Evolutionary conservation across 37 sponge, comb jelly and placozoan species (phyloP), one percentile per base, ranked within the genome.

Genomic region (Spongia lamella): DNA sequence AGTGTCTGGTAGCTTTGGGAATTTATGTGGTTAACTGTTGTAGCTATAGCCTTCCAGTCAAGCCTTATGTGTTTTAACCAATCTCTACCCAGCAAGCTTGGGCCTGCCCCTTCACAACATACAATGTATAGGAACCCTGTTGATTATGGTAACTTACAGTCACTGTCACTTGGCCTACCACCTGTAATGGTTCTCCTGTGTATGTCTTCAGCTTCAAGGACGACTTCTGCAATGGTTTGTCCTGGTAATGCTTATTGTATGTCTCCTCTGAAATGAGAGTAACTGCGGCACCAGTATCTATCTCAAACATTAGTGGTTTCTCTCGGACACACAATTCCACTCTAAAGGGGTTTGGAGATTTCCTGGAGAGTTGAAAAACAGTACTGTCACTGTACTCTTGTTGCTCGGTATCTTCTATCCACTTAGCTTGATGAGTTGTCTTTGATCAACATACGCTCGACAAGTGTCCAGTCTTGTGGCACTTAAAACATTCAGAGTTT

Each of bases 211-310:
- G 50, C 17, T 29, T 54, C 43, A 74, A 19, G 20, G 32, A 24
- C 15, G 68, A 27, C 13, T 29, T 47, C 38, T 70, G 63, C 4
- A 71, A 56, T 1, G 66, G 56, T 7, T 27, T 40, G 22, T 35
- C 36, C 19, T 32, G 51, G 50, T 17, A n/a, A 54, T 20, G 36
- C 55, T 49, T 32, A 14, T 31, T 73, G 33, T 38, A 27, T 33
- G 33, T 29, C 13, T 34, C 33, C 57, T 53, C 62, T 15, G 37
- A 50, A 21, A 82, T 64, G 20, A 81, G 33, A 64, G 81, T 66
- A 36, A 72, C 50, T 21, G 81, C 52, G 26, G 73, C 73, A 47
- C 81, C 81, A 21, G 81, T 81, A 73, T 81, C 81, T 14, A 70
- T 20, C 40, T 81, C 72, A 72, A 81, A 74, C 47, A 66, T n/a